Conservation (phyloP, 1,140 invertebrate genomes). For the Ephestia elutella region DNA sequence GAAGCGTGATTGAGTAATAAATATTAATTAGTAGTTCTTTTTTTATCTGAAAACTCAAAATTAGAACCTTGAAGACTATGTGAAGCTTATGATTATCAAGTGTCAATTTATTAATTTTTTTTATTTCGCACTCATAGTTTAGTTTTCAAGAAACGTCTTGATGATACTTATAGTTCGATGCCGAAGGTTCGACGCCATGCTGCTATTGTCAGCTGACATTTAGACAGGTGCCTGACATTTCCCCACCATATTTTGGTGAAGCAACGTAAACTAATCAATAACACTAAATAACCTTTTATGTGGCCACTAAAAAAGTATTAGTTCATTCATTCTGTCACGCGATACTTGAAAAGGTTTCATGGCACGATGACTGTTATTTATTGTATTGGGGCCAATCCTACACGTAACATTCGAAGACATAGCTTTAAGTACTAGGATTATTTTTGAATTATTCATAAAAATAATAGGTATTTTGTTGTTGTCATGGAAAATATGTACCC, state of each 20-base stretch:
- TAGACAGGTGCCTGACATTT: slow-evolving; percentile 63
- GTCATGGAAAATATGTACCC: too few relatives aligned
- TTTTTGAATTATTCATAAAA: too few relatives aligned
- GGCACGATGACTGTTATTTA: slow-evolving; percentile 18
- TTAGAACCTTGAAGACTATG: too few relatives aligned
- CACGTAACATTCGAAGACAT: neutral
- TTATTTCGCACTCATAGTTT: too few relatives aligned
- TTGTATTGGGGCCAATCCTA: slow-evolving; percentile 14
- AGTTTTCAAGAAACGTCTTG: too few relatives aligned
- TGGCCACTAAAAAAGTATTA: slow-evolving; percentile 37
- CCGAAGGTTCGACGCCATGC: neutral
- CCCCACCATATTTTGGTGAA: slow-evolving; percentile 34
- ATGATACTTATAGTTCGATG: too few relatives aligned
- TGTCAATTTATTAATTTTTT: too few relatives aligned
- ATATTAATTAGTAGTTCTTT: too few relatives aligned
- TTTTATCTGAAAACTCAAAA: too few relatives aligned
- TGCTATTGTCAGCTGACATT: slow-evolving; percentile 37
- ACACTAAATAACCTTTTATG: slow-evolving; percentile 59
- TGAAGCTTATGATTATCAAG: too few relatives aligned
- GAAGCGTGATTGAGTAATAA: too few relatives aligned
- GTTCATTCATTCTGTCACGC: slow-evolving; percentile 41
- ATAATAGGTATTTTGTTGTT: too few relatives aligned
- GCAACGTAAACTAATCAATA: slow-evolving; percentile 45
- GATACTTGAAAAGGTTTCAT: slow-evolving; percentile 25
- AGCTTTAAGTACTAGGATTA: neutral